Conservation (phyloP, 1,140 invertebrate genomes). For the Drosophila ambigua region DNA sequence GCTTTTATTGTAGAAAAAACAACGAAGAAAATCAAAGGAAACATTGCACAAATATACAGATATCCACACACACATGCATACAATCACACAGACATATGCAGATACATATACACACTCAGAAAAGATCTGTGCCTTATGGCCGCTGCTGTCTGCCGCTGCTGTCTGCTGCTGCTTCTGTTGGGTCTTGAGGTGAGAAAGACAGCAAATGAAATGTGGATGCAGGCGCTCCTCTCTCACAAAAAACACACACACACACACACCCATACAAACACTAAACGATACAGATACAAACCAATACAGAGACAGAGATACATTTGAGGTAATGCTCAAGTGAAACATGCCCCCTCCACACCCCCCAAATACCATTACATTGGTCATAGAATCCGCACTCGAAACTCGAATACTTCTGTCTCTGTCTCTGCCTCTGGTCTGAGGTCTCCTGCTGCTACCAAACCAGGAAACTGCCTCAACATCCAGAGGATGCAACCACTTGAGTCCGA, state of each 20-base stretch:
- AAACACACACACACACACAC: neutral
- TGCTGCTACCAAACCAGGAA: constrained; percentile 21
- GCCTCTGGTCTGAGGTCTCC: neutral
- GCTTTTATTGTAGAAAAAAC: constrained; percentile 40
- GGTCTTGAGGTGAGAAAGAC: constrained; percentile 48
- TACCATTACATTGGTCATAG: constrained; percentile 23
- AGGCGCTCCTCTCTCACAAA: neutral
- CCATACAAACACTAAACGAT: neutral
- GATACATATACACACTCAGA: constrained; percentile 11
- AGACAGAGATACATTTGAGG: neutral
- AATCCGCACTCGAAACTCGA: constrained; percentile 36
- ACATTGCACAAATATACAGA: constrained; percentile 41
- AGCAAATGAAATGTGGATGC: constrained; percentile 47
- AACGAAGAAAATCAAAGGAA: constrained; percentile 37
- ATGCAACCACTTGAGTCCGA: constrained; percentile 59
- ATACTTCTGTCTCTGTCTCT: constrained; percentile 36
- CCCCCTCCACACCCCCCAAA: constrained; percentile 13
- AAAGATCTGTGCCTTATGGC: constrained; percentile 44
- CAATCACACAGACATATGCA: neutral
- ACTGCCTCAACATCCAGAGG: constrained; percentile 42
- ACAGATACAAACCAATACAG: neutral
- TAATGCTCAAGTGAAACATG: constrained; percentile 21
- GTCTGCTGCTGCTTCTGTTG: constrained; percentile 14
- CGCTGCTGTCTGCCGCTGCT: constrained; percentile 4
- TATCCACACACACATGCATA: constrained; percentile 1